phyloP scores from a whole-genome alignment of 2,797 vertebrate species.

The Erpetoichthys calabaricus region DNA sequence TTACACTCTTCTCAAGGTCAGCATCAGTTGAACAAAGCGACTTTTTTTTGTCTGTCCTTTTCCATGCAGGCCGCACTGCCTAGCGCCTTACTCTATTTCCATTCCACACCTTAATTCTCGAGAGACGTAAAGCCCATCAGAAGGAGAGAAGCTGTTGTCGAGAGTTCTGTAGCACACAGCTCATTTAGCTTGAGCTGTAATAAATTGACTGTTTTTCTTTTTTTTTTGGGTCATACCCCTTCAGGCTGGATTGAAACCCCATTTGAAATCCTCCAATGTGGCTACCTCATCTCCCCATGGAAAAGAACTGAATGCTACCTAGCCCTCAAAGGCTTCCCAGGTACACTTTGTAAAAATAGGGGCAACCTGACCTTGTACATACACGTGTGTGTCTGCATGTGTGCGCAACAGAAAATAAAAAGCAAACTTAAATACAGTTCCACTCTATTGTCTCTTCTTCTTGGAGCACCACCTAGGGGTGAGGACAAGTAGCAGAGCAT shows the following conservation, averaged over 20 bases:
- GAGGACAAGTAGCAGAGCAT: too few relatives aligned
- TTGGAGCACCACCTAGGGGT: too few relatives aligned
- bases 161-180: conserved; percentile 34
- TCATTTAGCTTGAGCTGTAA: conserved; percentile 45
- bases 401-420: too few relatives aligned
- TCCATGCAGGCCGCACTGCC: conserved; percentile 11
- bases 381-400: too few relatives aligned
- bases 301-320: too few relatives aligned
- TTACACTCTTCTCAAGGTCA: conserved; percentile 39
- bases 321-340: too few relatives aligned
- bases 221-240: conserved; percentile 26
- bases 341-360: too few relatives aligned
- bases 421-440: too few relatives aligned
- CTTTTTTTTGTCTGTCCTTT: conserved; percentile 10
- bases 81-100: conserved; percentile 3
- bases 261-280: conserved; percentile 22
- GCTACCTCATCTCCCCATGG: conserved; percentile 19
- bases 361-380: too few relatives aligned
- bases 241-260: conserved; percentile 24
- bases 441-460: too few relatives aligned
- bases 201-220: conserved; percentile 27
- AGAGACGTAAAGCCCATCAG: conserved; percentile 11
- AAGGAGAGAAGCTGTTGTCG: conserved; percentile 27
- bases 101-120: conserved; percentile 18
- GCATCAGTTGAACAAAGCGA: conserved; percentile 4